These are phyloP conservation scores for Chloebia gouldiae DNA, from an alignment of 2,113 vertebrate species.

Conservation along the genomic window DNA sequence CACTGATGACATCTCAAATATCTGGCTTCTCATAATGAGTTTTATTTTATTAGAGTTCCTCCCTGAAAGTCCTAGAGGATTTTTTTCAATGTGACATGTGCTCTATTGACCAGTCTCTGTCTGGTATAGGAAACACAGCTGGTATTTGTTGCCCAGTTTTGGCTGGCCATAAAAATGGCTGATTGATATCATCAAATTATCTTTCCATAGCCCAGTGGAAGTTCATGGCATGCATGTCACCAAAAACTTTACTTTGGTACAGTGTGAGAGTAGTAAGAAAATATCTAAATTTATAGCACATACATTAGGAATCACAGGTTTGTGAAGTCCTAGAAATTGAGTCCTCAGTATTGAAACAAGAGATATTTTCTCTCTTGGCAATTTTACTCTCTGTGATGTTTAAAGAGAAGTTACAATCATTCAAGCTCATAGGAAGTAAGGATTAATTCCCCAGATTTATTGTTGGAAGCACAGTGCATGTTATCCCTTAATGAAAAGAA, in stretches of 20 bases:
- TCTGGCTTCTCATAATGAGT: neutral
- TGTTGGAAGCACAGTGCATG: neutral
- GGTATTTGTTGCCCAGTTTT: neutral
- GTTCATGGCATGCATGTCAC: neutral
- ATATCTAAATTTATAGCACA: neutral
- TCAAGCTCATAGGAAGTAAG: neutral
- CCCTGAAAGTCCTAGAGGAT: neutral
- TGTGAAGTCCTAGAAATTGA: neutral
- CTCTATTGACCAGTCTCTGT: neutral
- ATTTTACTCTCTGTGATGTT: neutral
- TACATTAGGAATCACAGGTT: neutral
- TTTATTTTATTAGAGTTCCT: neutral
- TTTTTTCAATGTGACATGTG: neutral
- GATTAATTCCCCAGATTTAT: neutral
- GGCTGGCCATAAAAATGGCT: neutral
- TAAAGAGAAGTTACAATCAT: neutral
- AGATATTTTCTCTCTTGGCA: neutral
- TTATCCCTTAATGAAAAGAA: neutral
- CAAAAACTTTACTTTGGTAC: neutral
- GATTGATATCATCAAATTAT: neutral
- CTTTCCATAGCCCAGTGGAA: neutral
- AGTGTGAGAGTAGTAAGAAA: neutral
- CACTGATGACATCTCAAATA: neutral
- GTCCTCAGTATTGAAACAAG: neutral
- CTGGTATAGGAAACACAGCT: neutral